Evolutionary conservation across 2,888 invertebrate genomes (phyloP).

Genomic region (Mythimna loreyi): DNA sequence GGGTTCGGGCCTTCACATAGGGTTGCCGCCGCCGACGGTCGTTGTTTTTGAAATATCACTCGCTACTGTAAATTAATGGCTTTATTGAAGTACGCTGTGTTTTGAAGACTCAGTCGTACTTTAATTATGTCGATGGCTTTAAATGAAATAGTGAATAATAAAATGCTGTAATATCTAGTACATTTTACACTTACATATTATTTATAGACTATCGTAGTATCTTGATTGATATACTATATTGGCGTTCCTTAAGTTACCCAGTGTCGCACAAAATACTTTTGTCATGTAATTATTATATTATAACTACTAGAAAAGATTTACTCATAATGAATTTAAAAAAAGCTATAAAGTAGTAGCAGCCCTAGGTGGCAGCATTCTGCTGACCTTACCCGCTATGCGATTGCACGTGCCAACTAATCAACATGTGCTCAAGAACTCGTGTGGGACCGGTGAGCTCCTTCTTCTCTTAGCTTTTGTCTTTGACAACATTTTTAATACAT

Average conservation of each 20-base stretch:
- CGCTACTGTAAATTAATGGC: conserved; percentile 26
- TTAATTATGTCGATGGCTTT: neutral
- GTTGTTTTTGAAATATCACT: conserved; percentile 43
- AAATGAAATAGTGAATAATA: neutral
- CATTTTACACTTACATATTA: neutral
- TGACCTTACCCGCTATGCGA: conserved; percentile 69
- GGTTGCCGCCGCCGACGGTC: conserved; percentile 39
- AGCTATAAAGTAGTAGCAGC: conserved; percentile 11
- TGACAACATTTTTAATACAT: conserved; percentile 58
- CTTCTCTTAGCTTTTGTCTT: conserved; percentile 54
- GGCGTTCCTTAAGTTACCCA: neutral
- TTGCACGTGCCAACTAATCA: conserved; percentile 70
- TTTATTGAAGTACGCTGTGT: conserved; percentile 19
- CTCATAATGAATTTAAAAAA: neutral
- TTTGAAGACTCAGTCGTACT: neutral
- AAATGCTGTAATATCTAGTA: neutral
- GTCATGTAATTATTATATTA: too few relatives aligned
- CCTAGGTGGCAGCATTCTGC: conserved; percentile 53
- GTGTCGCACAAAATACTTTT: too few relatives aligned
- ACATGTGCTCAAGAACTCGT: conserved; percentile 67
- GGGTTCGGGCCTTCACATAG: conserved; percentile 63
- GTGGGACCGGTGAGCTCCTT: conserved; percentile 50
- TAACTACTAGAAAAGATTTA: neutral
- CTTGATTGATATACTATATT: neutral
- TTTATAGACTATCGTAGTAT: neutral